Evolutionary conservation across 2,797 vertebrate genomes (phyloP).

Genomic region (Discoglossus pictus): DNA sequence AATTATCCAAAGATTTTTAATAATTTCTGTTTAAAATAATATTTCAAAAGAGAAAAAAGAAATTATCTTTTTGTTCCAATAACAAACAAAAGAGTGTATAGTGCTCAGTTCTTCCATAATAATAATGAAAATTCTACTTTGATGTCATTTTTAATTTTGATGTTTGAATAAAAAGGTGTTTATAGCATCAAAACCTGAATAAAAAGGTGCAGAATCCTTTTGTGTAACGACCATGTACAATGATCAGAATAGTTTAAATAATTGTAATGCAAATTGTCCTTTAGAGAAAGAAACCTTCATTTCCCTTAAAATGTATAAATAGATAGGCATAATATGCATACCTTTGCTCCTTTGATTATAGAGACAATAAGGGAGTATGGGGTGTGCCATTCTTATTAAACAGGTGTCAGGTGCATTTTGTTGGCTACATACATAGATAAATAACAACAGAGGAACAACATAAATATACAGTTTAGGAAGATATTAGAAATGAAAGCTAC

Average conservation of each 20-base stretch:
- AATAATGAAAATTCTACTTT: conserved; percentile 16
- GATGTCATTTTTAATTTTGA: conserved; percentile 26
- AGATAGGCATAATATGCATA: not conserved
- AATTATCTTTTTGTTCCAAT: no score
- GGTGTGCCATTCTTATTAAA: not conserved
- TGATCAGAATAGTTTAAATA: not conserved
- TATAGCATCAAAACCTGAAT: no score
- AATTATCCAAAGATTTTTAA: no score
- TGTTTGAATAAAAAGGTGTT: conserved; percentile 3
- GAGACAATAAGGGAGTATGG: not conserved
- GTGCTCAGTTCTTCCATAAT: not conserved
- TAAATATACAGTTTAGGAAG: no score
- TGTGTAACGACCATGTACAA: not conserved
- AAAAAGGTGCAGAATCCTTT: not conserved
- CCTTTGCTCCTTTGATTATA: conserved; percentile 2
- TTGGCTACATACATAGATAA: no score
- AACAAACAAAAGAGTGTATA: no score
- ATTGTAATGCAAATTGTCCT: conserved; percentile 3
- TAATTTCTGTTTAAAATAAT: no score
- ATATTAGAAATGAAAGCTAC: no score
- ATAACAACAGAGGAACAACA: no score
- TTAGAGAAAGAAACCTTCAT: not conserved
- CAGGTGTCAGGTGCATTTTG: not conserved
- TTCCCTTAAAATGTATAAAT: conserved; percentile 4
- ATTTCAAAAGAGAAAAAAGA: no score